Evolutionary conservation across 1,140 invertebrate genomes (phyloP).

Genomic region (Drosophila quadrilineata): DNA sequence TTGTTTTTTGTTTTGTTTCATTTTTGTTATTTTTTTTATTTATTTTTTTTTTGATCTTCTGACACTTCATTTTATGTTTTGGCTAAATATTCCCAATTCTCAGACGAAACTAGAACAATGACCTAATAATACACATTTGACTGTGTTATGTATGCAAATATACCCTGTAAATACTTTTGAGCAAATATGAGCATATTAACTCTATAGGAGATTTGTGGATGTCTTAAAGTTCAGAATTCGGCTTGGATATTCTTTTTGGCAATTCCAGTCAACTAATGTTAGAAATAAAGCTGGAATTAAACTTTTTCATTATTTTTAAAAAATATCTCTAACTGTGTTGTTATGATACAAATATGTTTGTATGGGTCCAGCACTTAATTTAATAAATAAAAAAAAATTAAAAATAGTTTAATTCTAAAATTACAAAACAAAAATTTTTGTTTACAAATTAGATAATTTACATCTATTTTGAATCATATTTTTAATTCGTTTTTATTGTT

Average conservation of each 20-base stretch:
- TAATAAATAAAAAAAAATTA: neutral
- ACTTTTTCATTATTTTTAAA: too few relatives aligned
- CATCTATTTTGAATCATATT: too few relatives aligned
- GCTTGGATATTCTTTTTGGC: too few relatives aligned
- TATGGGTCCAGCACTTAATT: too few relatives aligned
- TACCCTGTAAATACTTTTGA: constrained; percentile 16
- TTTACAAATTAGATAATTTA: too few relatives aligned
- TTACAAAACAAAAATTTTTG: neutral
- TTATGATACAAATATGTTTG: too few relatives aligned
- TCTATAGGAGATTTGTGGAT: too few relatives aligned
- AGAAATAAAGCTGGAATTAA: too few relatives aligned
- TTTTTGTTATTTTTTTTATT: constrained; percentile 7
- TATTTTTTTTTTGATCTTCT: constrained; percentile 2
- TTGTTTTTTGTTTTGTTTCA: neutral
- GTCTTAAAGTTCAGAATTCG: too few relatives aligned
- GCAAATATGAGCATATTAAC: too few relatives aligned
- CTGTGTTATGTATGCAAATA: neutral
- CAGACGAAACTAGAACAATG: constrained; percentile 52
- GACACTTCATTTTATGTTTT: neutral
- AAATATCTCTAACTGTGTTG: too few relatives aligned
- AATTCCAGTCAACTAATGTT: too few relatives aligned
- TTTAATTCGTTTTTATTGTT: neutral
- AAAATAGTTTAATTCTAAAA: neutral
- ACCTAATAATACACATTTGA: constrained; percentile 40
- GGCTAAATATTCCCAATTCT: constrained; percentile 16